phyloP scores from a whole-genome alignment of 2,113 vertebrate species.

The Pangasianodon gigas region DNA sequence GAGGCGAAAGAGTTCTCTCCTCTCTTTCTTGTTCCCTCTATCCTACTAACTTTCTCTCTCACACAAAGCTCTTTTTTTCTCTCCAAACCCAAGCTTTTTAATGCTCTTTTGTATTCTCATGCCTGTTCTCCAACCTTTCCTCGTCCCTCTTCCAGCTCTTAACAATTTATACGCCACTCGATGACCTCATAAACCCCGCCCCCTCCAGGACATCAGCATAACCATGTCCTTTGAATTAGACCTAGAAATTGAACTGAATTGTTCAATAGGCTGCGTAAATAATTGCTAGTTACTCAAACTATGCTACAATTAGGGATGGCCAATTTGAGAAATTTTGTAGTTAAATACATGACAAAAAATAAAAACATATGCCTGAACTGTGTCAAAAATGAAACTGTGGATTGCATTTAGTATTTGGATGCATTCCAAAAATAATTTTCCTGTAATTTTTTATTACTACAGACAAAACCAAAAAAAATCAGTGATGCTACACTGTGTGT shows the following conservation, averaged over 20 bases:
- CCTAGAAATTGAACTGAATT: background rate
- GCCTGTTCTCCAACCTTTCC: background rate
- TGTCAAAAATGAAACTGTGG: too few relatives aligned
- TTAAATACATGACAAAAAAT: background rate
- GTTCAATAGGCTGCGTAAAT: background rate
- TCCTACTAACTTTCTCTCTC: background rate
- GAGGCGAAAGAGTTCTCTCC: background rate
- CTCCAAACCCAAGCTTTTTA: background rate
- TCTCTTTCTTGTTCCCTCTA: background rate
- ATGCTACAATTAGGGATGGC: background rate
- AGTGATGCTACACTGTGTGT: too few relatives aligned
- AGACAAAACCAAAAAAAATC: too few relatives aligned
- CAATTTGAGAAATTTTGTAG: background rate
- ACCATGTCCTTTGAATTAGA: constrained; percentile 15
- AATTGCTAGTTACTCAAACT: background rate
- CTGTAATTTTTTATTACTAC: too few relatives aligned
- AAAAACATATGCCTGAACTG: background rate
- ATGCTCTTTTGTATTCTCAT: background rate
- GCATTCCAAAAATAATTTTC: too few relatives aligned
- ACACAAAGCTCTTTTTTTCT: background rate
- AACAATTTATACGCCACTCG: background rate
- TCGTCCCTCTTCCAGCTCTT: background rate
- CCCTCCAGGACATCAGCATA: background rate
- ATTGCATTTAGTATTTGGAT: background rate
- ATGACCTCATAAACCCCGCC: background rate